Conservation (phyloP, 2,797 vertebrate genomes). For the Lithobates pipiens region DNA sequence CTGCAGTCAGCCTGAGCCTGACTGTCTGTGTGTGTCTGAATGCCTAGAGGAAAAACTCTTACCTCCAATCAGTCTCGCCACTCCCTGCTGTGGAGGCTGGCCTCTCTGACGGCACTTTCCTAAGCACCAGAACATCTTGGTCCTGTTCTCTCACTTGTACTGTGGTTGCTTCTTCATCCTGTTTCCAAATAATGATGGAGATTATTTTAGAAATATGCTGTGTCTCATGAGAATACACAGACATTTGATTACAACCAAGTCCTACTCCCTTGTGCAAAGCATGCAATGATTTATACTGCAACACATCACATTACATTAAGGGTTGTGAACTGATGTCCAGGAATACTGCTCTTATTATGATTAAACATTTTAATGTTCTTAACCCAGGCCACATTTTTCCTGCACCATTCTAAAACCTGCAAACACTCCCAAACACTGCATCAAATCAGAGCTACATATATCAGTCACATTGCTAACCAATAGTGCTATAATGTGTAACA, state of each 20-base stretch:
- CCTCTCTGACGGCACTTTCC: constrained; percentile 85
- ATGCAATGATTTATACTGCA: constrained; percentile 54
- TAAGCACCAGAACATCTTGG: constrained; percentile 87
- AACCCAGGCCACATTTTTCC: background rate
- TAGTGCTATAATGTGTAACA: too few species aligned
- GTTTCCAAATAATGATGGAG: constrained; percentile 66
- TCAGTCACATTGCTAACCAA: too few species aligned
- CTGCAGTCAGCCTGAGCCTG: constrained; percentile 76
- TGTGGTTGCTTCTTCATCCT: constrained; percentile 84
- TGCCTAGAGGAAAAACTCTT: constrained; percentile 73
- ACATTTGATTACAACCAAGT: constrained; percentile 43
- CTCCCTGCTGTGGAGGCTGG: constrained; percentile 82
- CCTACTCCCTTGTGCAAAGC: constrained; percentile 24
- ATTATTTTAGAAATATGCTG: constrained; percentile 46
- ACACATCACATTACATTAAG: constrained; percentile 58
- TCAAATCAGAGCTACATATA: too few species aligned
- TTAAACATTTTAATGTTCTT: constrained; percentile 7
- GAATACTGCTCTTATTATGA: background rate
- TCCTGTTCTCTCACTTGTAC: constrained; percentile 83
- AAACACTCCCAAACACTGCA: too few species aligned
- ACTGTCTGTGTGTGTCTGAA: constrained; percentile 62
- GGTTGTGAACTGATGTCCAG: constrained; percentile 13
- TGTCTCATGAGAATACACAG: constrained; percentile 33
- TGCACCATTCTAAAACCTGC: too few species aligned
- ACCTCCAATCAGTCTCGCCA: constrained; percentile 87